Base-by-base conservation (phyloP, 1,140 invertebrate genomes). In the Lepidurus apus region DNA sequence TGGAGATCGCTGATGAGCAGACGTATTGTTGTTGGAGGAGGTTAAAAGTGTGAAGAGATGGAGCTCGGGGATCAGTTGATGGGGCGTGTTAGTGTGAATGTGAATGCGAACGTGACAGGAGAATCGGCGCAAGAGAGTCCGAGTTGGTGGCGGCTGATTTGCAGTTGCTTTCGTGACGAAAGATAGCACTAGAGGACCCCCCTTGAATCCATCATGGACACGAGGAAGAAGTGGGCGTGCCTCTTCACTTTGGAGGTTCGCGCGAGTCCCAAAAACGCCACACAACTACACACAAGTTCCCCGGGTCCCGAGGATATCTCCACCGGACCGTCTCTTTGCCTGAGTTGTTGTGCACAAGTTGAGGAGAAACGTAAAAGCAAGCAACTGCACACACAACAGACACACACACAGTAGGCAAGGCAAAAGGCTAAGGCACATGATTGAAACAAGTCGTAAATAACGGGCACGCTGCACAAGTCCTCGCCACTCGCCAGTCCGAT, bases 371-470 rank as follows among this genome's bases (percentile, higher is more conserved):
- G 53, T 65, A 65, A 65, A 65, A 65, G 53, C 53, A 65, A 65
- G 53, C 53, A 65, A 65, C 53, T 65, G 9, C 13, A 65, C 53
- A 17, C 8, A 65, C 47, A 17, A 65, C 47, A 65, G 13, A 65
- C 47, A 65, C 11, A n/a, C 53, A 65, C 53, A 65, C 53, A 65
- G 53, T 65, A 47, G 45, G 45, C 53, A 17, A 21, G 53, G 53
- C 53, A 65, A 65, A 47, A 65, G 53, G 53, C 53, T 21, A 65
- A 65, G 53, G 53, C 53, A 65, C 53, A 65, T 65, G 53, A 65
- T 65, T 65, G 53, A 65, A 65, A 65, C 53, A 65, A 65, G 53
- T 65, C 53, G 53, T 65, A 65, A 65, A 65, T 65, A 65, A 65
- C 53, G 53, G 53, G 53, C 53, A 65, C 53, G 53, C 53, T 65